These are phyloP conservation scores for Colius striatus DNA, from an alignment of 2,113 vertebrate species.

Conservation along the genomic window DNA sequence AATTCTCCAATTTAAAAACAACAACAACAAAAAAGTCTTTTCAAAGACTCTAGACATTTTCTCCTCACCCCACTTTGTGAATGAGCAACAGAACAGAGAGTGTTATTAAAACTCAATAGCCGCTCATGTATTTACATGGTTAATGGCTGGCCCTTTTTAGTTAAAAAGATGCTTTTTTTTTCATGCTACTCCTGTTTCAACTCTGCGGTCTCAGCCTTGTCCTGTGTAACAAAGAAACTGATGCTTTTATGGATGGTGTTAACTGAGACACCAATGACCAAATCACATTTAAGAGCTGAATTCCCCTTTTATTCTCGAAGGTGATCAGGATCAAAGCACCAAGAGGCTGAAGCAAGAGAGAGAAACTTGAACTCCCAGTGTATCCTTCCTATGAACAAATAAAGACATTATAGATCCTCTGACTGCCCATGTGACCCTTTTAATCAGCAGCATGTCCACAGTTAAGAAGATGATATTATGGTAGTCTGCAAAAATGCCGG, in stretches of 20 bases:
- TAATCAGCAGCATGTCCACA: neutral
- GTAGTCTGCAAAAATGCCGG: neutral
- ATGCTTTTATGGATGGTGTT: neutral
- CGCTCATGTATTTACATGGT: neutral
- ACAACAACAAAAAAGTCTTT: neutral
- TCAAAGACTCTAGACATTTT: neutral
- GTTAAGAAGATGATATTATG: neutral
- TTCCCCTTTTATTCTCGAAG: constrained; percentile 47
- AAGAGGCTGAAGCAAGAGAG: neutral
- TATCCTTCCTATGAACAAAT: constrained; percentile 18
- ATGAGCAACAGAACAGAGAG: neutral
- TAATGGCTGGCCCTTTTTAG: neutral
- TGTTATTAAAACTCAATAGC: neutral
- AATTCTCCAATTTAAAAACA: neutral
- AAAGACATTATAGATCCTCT: neutral
- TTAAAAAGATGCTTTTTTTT: neutral
- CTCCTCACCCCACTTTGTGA: neutral
- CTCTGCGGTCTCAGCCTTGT: neutral
- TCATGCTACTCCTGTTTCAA: neutral
- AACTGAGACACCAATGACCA: neutral
- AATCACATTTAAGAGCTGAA: constrained; percentile 25
- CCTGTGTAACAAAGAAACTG: neutral
- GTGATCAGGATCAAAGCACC: constrained; percentile 17
- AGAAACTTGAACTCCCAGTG: constrained; percentile 1
- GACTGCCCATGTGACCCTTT: neutral